Percentiles rank a stretch among this genome's conserved stretches.
Conservation (phyloP, 1,140 invertebrate species). For the Aphaenogaster rudis region DNA sequence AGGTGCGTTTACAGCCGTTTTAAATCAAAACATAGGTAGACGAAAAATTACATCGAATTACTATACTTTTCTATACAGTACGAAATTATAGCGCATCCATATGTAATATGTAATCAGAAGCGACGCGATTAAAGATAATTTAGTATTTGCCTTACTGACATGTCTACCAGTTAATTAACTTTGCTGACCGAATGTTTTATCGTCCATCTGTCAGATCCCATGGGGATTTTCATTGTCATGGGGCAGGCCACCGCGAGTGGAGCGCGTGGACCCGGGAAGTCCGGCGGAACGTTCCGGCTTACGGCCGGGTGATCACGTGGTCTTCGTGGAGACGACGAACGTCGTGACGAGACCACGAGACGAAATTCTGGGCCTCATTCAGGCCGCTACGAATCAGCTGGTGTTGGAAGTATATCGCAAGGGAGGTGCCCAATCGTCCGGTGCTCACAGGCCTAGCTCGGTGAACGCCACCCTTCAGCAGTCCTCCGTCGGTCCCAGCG, state of each 20-base stretch:
- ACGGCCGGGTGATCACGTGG: slow-evolving; percentile 94
- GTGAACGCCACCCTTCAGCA: slow-evolving; percentile 81
- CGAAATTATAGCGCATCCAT: not conserved
- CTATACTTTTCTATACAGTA: not conserved
- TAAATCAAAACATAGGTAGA: not conserved
- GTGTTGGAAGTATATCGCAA: slow-evolving; percentile 92
- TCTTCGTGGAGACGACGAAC: slow-evolving; percentile 94
- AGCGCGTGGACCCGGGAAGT: slow-evolving; percentile 93
- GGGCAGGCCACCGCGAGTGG: slow-evolving; percentile 95
- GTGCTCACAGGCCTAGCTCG: slow-evolving; percentile 79
- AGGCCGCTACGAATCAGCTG: slow-evolving; percentile 91
- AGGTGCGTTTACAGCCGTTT: slow-evolving; percentile 74
- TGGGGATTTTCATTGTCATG: slow-evolving; percentile 95
- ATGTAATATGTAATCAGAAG: not conserved
- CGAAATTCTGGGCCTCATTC: slow-evolving; percentile 93
- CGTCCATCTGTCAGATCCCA: slow-evolving; percentile 77
- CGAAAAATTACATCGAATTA: not conserved
- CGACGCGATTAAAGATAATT: not conserved
- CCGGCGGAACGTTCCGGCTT: slow-evolving; percentile 93
- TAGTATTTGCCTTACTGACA: not conserved
- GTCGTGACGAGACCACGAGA: slow-evolving; percentile 94
- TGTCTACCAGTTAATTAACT: not conserved
- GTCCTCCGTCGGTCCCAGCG: slow-evolving; percentile 60
- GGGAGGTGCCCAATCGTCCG: slow-evolving; percentile 72
- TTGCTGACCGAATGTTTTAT: not conserved